Evolutionary conservation across 2,888 invertebrate genomes (phyloP).

Genomic region (Stenichneumon culpator): DNA sequence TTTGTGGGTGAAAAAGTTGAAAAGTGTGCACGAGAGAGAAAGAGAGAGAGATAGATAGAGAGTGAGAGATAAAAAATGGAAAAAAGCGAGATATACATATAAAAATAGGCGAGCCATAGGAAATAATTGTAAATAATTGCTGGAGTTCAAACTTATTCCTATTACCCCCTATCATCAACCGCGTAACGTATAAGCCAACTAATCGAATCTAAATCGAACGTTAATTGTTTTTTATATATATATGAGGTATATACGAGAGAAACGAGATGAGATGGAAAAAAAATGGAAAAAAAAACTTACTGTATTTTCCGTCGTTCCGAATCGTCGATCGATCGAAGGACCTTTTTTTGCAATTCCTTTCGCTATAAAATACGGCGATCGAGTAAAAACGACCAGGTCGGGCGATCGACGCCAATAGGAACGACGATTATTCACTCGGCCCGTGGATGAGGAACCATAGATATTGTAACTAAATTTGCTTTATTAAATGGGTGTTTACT

Average conservation of each 20-base stretch:
- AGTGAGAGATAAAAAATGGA: conserved; percentile 51
- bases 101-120: conserved; percentile 69
- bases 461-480: conserved; percentile 84
- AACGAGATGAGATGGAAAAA: conserved; percentile 67
- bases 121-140: conserved; percentile 84
- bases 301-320: conserved; percentile 63
- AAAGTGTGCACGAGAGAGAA: conserved; percentile 28
- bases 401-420: conserved; percentile 49
- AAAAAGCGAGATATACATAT: conserved; percentile 67
- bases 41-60: conserved; percentile 45
- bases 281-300: conserved; percentile 55
- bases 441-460: conserved; percentile 77
- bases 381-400: conserved; percentile 55
- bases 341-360: conserved; percentile 30
- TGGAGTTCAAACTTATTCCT: conserved; percentile 84
- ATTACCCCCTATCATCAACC: conserved; percentile 77
- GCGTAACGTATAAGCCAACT: conserved; percentile 71
- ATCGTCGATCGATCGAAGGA: conserved; percentile 44
- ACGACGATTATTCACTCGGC: conserved; percentile 73
- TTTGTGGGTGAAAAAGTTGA: conserved; percentile 1
- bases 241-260: conserved; percentile 70
- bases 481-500: conserved; percentile 85
- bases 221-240: conserved; percentile 73
- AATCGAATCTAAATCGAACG: conserved; percentile 72
- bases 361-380: conserved; percentile 51